Percentiles rank a stretch among this genome's conserved stretches.
phyloP scores from a whole-genome alignment of 2,113 vertebrate species.

The Leptobrachium leishanense region DNA sequence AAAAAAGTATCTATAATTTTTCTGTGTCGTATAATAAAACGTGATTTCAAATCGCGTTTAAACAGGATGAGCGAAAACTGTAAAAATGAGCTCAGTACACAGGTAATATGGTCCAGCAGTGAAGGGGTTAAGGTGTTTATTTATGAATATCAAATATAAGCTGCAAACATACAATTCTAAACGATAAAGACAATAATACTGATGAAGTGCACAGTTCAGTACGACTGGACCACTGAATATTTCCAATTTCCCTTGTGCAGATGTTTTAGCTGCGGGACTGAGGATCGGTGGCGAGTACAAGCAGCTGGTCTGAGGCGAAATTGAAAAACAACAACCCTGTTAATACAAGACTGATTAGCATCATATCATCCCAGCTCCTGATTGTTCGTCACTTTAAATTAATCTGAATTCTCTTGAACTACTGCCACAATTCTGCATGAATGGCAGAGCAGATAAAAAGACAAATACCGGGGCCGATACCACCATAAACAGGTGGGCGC shows the following conservation, averaged over 20 bases:
- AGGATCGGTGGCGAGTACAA: neutral
- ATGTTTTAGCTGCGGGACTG: neutral
- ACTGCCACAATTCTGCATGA: neutral
- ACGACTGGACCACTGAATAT: too few relatives aligned
- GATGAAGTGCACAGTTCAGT: too few relatives aligned
- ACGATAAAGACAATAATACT: too few relatives aligned
- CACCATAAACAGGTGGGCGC: conserved; percentile 9
- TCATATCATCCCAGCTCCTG: neutral
- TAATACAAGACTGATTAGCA: conserved; percentile 4
- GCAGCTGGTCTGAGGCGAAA: neutral
- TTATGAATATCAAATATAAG: too few relatives aligned
- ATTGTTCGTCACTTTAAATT: conserved; percentile 3
- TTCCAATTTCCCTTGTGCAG: neutral
- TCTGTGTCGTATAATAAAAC: too few relatives aligned
- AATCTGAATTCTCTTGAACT: conserved; percentile 3
- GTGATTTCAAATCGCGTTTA: too few relatives aligned
- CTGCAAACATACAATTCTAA: too few relatives aligned
- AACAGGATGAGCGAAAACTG: too few relatives aligned
- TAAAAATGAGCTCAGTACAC: too few relatives aligned
- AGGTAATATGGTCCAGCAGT: too few relatives aligned
- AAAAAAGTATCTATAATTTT: too few relatives aligned
- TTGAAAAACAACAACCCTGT: neutral
- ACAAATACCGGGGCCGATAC: neutral
- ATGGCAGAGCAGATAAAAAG: neutral
- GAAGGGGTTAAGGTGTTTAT: too few relatives aligned